These are phyloP conservation scores for Stegastes partitus DNA, from an alignment of 2,113 vertebrate species.

Conservation along the genomic window DNA sequence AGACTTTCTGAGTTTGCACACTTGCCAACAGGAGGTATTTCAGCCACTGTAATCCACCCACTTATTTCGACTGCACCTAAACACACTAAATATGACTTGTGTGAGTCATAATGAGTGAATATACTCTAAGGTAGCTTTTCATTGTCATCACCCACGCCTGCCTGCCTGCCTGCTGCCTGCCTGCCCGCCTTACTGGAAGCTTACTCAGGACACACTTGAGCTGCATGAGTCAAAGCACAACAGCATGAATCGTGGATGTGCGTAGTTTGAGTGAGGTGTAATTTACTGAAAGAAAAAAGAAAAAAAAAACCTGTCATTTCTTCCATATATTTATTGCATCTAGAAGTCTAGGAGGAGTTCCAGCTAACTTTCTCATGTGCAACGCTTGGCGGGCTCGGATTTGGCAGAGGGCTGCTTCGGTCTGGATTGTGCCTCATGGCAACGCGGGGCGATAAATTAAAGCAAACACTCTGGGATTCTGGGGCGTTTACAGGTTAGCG, in stretches of 20 bases:
- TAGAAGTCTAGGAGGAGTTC: conserved; percentile 24
- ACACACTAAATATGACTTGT: conserved; percentile 54
- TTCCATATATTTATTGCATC: conserved; percentile 28
- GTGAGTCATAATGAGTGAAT: conserved; percentile 48
- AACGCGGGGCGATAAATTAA: conserved; percentile 68
- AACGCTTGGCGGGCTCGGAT: conserved; percentile 65
- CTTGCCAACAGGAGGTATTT: conserved; percentile 64
- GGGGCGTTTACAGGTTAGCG: conserved; percentile 51
- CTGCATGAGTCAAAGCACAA: conserved; percentile 45
- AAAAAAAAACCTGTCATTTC: too few species aligned
- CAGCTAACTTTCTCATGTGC: conserved; percentile 48
- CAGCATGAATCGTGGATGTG: conserved; percentile 27
- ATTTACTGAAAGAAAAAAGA: neutral
- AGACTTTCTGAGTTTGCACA: conserved; percentile 61
- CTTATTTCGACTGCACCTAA: conserved; percentile 49
- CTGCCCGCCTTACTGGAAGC: conserved; percentile 42
- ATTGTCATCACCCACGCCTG: conserved; percentile 16
- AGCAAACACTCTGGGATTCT: conserved; percentile 56
- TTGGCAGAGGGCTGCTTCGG: conserved; percentile 53
- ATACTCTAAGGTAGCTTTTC: conserved; percentile 33
- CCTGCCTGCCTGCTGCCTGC: too few species aligned
- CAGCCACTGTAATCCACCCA: conserved; percentile 56
- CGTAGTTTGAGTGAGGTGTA: conserved; percentile 15
- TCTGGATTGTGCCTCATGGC: conserved; percentile 57
- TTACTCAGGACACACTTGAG: conserved; percentile 14